A percentile compares a stretch with the other conserved stretches of the same genome.
Conservation (phyloP, 2,797 vertebrate genomes). For the Dipus sagitta region DNA sequence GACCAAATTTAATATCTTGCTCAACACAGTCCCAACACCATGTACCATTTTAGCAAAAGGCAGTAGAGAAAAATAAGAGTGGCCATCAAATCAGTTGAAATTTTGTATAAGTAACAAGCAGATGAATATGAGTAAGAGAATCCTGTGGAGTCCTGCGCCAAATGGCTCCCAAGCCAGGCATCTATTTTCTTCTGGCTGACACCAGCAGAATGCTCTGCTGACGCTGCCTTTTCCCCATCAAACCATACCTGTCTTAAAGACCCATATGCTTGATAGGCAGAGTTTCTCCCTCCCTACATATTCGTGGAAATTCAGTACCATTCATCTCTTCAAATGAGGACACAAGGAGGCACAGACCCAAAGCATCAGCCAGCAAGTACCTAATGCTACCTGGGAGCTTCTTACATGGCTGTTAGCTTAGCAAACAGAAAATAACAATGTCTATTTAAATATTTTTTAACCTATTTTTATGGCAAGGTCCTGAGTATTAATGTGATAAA, state of each 20-base stretch:
- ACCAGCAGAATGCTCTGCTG: constrained; percentile 52
- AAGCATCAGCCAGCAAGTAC: neutral
- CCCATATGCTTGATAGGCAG: constrained; percentile 56
- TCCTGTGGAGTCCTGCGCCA: constrained; percentile 61
- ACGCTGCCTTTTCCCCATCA: constrained; percentile 59
- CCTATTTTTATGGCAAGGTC: neutral
- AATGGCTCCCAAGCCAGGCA: neutral
- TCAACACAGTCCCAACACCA: neutral
- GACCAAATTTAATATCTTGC: neutral
- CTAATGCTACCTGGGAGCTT: neutral
- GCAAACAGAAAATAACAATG: neutral
- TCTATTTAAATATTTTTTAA: constrained; percentile 24
- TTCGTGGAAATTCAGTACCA: neutral
- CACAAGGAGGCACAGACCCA: neutral
- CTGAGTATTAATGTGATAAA: neutral
- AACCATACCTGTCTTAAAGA: constrained; percentile 80
- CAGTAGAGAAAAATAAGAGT: constrained; percentile 4
- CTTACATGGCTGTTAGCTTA: neutral
- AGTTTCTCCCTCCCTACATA: neutral
- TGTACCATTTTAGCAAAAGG: constrained; percentile 49
- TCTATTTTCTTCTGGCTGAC: constrained; percentile 50
- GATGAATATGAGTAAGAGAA: constrained; percentile 64
- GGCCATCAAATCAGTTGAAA: constrained; percentile 61
- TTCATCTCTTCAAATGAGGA: neutral
- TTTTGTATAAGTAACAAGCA: constrained; percentile 73